These are phyloP conservation scores for Diaperis boleti DNA, from an alignment of 2,888 invertebrate species.

Conservation along the genomic window DNA sequence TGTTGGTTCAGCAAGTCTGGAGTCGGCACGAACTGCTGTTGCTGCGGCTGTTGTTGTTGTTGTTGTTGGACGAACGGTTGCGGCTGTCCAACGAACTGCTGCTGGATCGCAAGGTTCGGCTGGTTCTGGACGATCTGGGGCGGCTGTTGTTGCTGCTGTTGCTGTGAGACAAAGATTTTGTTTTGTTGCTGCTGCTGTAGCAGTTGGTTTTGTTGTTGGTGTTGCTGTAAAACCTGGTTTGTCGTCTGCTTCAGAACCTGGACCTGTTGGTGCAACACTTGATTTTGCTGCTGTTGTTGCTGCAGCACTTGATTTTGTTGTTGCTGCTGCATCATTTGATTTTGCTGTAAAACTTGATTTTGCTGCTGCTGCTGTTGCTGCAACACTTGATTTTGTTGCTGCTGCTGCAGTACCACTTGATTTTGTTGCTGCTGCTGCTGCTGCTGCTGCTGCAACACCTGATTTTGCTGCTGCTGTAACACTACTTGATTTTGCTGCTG, in stretches of 20 bases:
- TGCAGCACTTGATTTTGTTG: too few species aligned
- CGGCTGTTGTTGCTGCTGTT: slow-evolving; percentile 45
- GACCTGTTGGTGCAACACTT: slow-evolving; percentile 59
- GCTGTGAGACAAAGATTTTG: slow-evolving; percentile 60
- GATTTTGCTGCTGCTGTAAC: slow-evolving; percentile 70
- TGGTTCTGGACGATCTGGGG: slow-evolving; percentile 68
- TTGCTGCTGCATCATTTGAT: slow-evolving; percentile 64
- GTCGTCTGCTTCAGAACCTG: neutral
- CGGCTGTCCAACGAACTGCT: slow-evolving; percentile 68
- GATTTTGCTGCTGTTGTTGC: slow-evolving; percentile 46
- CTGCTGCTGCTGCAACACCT: slow-evolving; percentile 65
- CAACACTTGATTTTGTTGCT: slow-evolving; percentile 51
- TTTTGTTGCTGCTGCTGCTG: slow-evolving; percentile 40
- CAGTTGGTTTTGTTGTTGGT: slow-evolving; percentile 53
- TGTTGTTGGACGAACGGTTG: slow-evolving; percentile 60
- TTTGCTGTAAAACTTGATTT: slow-evolving; percentile 42
- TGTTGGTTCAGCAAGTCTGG: slow-evolving; percentile 48
- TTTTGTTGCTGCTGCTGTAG: slow-evolving; percentile 48
- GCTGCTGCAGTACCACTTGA: slow-evolving; percentile 57
- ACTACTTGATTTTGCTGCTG: slow-evolving; percentile 15
- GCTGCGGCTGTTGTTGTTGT: slow-evolving; percentile 42
- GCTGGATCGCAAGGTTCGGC: slow-evolving; percentile 64
- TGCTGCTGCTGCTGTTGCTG: slow-evolving; percentile 55
- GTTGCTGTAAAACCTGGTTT: slow-evolving; percentile 63
- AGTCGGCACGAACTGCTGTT: slow-evolving; percentile 29